Conservation (phyloP, 1,140 invertebrate genomes). For the Reticulitermes speratus region DNA sequence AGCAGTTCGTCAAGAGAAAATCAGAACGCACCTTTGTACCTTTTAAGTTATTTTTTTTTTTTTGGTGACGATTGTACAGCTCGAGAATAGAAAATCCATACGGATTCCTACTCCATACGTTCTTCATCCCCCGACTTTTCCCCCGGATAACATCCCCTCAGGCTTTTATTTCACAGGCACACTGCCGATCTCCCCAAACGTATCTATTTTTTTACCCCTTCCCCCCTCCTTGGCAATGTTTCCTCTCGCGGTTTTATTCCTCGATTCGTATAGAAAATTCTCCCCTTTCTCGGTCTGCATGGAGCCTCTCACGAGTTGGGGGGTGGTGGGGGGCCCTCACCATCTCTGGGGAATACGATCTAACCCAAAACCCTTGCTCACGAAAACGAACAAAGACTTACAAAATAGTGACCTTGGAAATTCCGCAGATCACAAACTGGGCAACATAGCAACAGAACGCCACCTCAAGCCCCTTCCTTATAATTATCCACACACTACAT, state of each 20-base stretch:
- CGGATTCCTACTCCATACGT: not conserved
- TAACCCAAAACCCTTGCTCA: not conserved
- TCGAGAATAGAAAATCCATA: not conserved
- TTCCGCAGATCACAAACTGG: not conserved
- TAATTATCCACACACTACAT: too few relatives aligned
- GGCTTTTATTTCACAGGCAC: not conserved
- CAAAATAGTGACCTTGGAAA: not conserved
- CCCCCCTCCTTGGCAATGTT: not conserved
- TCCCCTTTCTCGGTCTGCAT: not conserved
- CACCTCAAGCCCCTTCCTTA: too few relatives aligned
- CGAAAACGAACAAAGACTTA: not conserved
- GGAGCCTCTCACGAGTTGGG: not conserved
- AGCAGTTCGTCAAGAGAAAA: not conserved
- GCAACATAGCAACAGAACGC: not conserved
- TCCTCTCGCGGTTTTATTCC: not conserved
- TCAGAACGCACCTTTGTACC: too few relatives aligned
- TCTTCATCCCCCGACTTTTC: not conserved
- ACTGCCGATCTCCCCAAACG: not conserved
- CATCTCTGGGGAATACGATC: not conserved
- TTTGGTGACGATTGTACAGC: not conserved
- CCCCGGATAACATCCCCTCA: not conserved
- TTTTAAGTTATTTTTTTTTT: too few relatives aligned
- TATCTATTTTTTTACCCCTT: not conserved
- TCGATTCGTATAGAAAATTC: not conserved
- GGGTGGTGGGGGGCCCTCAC: not conserved